Base-by-base conservation (phyloP, 2,113 vertebrate species). In the Mugil cephalus region DNA sequence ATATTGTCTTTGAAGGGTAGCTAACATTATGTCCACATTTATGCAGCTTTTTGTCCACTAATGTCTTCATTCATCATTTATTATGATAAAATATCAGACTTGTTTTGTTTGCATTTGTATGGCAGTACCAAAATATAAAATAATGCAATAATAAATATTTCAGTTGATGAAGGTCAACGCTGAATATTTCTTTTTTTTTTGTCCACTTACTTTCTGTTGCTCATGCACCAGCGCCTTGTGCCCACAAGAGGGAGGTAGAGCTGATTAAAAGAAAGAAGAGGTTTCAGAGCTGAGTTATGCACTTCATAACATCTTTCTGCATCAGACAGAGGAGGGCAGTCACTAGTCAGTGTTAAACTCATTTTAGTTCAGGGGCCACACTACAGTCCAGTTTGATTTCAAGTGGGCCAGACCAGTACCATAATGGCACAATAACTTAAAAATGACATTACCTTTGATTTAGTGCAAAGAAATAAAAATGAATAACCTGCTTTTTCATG, bases 101-200 rank as follows among this genome's bases (percentile, higher is more conserved):
- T 51, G 17, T 59, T 68, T 74, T 67, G 47, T 88, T 74, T 79
- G 67, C 82, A 83, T 72, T 88, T 86, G 69, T 85, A 81, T 60
- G 74, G 56, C 47, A 63, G 18, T 73, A 85, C 39, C 60, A 76
- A 30, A 46, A 52, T 43, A 30, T 30, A 5, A n/a, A n/a, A n/a
- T n/a, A n/a, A 77, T 82, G 65, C 70, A 80, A 59, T 42, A 87
- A 86, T 83, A 88, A 91, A 81, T 60, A 18, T 80, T 80, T 60
- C 30, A 82, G 13, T 50, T 64, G 18, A 83, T 87, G 42, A 77
- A 84, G 64, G 74, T 55, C 30, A 62, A 35, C 10, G 0, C 0
- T 24, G 30, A 11, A 3, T 17, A 3, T 30, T 30, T 52, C 7
- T 66, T 4, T 42, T 66, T 4, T 42, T 51, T n/a, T 6, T 51